Conservation (phyloP, 92 coral and sea anemone species). For the Heliopora coerulea region DNA sequence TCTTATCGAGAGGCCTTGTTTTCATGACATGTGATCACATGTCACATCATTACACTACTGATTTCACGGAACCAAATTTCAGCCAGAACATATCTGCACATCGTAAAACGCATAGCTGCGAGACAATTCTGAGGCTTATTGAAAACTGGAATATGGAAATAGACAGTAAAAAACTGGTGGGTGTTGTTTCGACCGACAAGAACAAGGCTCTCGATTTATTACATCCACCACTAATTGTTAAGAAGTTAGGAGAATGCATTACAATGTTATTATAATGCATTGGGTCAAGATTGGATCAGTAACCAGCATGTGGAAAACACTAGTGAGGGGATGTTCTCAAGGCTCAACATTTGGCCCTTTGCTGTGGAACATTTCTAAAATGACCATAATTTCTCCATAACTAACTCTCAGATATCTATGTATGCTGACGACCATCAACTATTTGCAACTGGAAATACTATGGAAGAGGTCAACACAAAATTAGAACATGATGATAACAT, state of each 20-base stretch:
- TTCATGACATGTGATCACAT: too few relatives aligned
- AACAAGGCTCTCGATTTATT: conserved; percentile 45
- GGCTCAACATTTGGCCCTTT: conserved; percentile 43
- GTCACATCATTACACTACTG: too few relatives aligned
- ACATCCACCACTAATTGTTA: conserved; percentile 38
- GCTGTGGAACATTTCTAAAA: conserved; percentile 39
- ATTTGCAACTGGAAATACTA: conserved; percentile 2
- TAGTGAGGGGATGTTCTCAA: conserved; percentile 53
- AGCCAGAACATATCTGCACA: conserved; percentile 5
- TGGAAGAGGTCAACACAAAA: not conserved
- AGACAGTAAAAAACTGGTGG: conserved; percentile 8
- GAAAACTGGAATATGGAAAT: conserved; percentile 6
- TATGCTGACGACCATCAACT: conserved; percentile 45
- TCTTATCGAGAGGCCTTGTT: too few relatives aligned
- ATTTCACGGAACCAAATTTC: conserved; percentile 33
- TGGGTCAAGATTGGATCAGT: conserved; percentile 43
- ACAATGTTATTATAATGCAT: conserved; percentile 21
- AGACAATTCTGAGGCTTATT: conserved; percentile 8
- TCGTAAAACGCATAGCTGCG: conserved; percentile 12
- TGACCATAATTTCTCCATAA: conserved; percentile 30
- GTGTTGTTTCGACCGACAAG: conserved; percentile 21
- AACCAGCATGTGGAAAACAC: conserved; percentile 42
- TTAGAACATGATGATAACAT: not conserved
- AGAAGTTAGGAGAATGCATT: conserved; percentile 43
- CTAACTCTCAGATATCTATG: conserved; percentile 25